phyloP scores from a whole-genome alignment of 2,888 invertebrate species.

The Eupelmus urozonus region DNA sequence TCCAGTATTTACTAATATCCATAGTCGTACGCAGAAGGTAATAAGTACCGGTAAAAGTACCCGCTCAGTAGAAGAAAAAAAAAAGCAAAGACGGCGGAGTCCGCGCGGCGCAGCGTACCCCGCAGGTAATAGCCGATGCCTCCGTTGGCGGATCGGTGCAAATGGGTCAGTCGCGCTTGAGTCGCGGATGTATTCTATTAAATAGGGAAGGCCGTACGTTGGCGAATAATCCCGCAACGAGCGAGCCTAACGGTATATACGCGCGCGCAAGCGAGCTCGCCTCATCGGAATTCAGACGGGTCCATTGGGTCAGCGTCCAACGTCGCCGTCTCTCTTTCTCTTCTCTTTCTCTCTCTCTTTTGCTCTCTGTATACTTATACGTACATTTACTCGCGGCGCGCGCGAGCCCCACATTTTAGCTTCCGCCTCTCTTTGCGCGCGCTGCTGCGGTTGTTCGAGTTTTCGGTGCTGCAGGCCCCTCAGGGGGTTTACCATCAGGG shows the following conservation, averaged over 20 bases:
- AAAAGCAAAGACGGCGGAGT: too few relatives aligned
- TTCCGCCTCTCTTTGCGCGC: too few relatives aligned
- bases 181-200: neutral
- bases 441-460: too few relatives aligned
- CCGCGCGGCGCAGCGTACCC: too few relatives aligned
- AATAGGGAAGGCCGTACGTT: conserved; percentile 32
- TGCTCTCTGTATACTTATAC: neutral
- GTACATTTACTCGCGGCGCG: neutral
- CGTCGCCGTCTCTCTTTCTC: conserved; percentile 20
- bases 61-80: neutral
- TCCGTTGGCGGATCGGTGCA: conserved; percentile 57
- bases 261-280: too few relatives aligned
- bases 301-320: conserved; percentile 59
- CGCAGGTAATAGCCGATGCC: too few relatives aligned
- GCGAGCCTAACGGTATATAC: conserved; percentile 42
- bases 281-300: conserved; percentile 31
- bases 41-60: neutral
- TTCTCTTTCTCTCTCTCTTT: neutral
- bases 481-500: too few relatives aligned
- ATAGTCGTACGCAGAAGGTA: too few relatives aligned
- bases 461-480: too few relatives aligned
- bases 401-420: conserved; percentile 42
- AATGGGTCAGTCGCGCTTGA: conserved; percentile 51
- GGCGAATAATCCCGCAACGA: conserved; percentile 49
- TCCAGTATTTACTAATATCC: too few relatives aligned